Conservation (phyloP, 2,797 vertebrate genomes). For the Tolypeutes matacus region DNA sequence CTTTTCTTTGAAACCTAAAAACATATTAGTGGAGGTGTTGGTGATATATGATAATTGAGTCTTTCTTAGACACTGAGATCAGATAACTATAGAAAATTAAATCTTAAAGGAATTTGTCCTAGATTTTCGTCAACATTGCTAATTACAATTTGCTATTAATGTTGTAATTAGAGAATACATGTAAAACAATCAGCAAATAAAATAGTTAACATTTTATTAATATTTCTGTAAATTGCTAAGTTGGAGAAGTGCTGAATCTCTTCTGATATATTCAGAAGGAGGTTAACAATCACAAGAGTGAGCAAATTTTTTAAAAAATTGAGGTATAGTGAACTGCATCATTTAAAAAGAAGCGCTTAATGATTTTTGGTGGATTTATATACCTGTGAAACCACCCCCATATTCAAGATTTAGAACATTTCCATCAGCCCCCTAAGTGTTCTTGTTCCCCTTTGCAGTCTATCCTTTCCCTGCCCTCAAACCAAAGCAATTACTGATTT, state of each 20-base stretch:
- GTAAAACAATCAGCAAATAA: not conserved
- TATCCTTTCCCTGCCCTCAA: not conserved
- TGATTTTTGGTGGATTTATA: not conserved
- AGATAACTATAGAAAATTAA: not conserved
- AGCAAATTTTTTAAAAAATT: not conserved
- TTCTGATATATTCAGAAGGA: not conserved
- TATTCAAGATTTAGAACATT: constrained; percentile 31
- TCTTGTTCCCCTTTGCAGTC: not conserved
- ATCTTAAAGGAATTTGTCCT: constrained; percentile 6
- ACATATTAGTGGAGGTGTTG: not conserved
- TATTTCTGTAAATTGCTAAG: constrained; percentile 35
- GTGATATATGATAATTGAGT: constrained; percentile 16
- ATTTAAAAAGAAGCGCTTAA: constrained; percentile 43
- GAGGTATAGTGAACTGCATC: not conserved
- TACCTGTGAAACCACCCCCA: not conserved
- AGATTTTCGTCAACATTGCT: constrained; percentile 11
- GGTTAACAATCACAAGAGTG: not conserved
- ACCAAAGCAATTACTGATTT: not conserved
- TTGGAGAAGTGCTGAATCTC: not conserved
- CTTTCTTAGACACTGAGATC: constrained; percentile 14
- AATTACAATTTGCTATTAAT: constrained; percentile 35
- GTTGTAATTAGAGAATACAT: constrained; percentile 21
- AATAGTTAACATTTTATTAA: constrained; percentile 42
- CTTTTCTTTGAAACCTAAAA: constrained; percentile 36
- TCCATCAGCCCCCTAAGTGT: not conserved